Evolutionary conservation across 2,888 invertebrate species (phyloP), one percentile per base, ranked within the genome.

Genomic region (Heterodera filipjevi): DNA sequence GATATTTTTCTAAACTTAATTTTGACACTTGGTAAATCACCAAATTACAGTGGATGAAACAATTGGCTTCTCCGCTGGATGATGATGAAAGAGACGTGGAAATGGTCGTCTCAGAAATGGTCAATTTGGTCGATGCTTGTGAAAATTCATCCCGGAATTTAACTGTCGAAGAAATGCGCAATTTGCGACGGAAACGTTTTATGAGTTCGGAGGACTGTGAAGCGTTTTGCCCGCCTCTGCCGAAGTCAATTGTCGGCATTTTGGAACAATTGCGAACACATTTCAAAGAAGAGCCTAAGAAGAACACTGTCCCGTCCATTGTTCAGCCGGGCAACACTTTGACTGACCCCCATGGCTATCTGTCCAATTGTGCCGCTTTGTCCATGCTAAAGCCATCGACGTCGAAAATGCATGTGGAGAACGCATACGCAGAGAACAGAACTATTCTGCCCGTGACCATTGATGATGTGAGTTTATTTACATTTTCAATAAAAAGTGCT

Each of bases 401-500:
- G 12, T 39, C 39, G 39, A 39, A 39, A 39, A 12, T 12, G 12
- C 39, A 10, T 12, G 39, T 39, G 8, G 39, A 39, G 8, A 39
- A 39, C 39, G 12, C 6, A 6, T 39, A 6, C 6, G 39, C 12
- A 6, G 39, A 39, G 12, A 33, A n/a, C 27, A 73, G 22, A 44
- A 30, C 46, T 27, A 39, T 73, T 46, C 10, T 22, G 32, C 73
- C 73, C n/a, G 46, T 73, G 12, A 19, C 49, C 27, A 73, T 73
- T 46, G 73, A 73, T 73, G 73, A 73, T 39, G 73, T 73, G n/a
- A 39, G 44, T 73, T 33, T 39, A 71, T 44, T 39, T 39, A 10
- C 6, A 39, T 39, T 39, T 39, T 39, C 39, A 39, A 10, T 6
- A 39, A 39, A 39, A 10, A 10, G 12, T 10, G 39, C 39, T 39